Conservation (phyloP, 2,888 invertebrate genomes). For the Parnassius mnemosyne region DNA sequence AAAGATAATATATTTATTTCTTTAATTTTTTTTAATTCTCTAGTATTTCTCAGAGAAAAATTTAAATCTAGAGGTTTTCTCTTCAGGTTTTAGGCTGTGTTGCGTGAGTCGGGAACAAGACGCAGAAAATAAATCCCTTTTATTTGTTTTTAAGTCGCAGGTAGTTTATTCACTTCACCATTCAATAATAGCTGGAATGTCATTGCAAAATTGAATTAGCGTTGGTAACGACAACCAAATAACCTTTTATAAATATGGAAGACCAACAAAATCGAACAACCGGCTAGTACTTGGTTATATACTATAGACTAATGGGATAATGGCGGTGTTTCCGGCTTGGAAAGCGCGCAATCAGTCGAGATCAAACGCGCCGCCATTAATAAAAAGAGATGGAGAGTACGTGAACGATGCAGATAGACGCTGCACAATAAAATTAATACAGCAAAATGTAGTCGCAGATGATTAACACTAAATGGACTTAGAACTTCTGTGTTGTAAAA, state of each 20-base stretch:
- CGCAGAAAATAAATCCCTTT: too few relatives aligned
- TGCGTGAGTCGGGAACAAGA: too few relatives aligned
- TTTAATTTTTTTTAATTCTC: too few relatives aligned
- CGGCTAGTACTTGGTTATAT: conserved; percentile 3
- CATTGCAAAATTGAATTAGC: not conserved
- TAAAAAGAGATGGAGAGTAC: conserved; percentile 3
- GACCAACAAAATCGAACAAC: not conserved
- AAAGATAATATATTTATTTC: too few relatives aligned
- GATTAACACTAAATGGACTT: too few relatives aligned
- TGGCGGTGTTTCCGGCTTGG: conserved; percentile 40
- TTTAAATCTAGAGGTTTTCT: too few relatives aligned
- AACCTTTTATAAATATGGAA: not conserved
- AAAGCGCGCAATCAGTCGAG: conserved; percentile 42
- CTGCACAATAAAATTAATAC: too few relatives aligned
- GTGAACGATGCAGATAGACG: not conserved
- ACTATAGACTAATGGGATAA: conserved; percentile 42
- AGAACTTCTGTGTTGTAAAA: too few relatives aligned
- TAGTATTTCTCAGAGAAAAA: too few relatives aligned
- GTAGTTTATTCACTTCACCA: not conserved
- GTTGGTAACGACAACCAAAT: not conserved
- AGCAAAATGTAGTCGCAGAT: too few relatives aligned
- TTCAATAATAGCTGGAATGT: not conserved
- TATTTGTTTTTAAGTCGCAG: not conserved
- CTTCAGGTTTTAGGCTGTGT: too few relatives aligned
- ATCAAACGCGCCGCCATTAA: conserved; percentile 24